Conservation (phyloP, 1,140 invertebrate genomes). For the Lamellibrachia luymesi region DNA sequence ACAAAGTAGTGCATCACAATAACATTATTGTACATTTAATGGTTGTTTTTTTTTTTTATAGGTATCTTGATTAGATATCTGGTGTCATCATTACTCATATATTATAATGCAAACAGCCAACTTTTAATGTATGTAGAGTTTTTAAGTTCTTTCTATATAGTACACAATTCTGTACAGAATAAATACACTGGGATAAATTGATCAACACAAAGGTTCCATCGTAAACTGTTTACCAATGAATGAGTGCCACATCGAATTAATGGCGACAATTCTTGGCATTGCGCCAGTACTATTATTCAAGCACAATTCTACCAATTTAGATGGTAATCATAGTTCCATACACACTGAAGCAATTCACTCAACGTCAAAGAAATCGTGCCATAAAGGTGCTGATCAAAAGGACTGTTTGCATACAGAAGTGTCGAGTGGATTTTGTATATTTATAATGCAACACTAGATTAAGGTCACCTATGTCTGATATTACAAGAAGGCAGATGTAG, state of each 20-base stretch:
- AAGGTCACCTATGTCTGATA: not conserved
- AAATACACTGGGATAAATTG: not conserved
- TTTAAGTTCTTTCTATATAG: not conserved
- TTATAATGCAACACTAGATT: not conserved
- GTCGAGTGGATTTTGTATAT: not conserved
- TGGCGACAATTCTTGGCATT: not conserved
- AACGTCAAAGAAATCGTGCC: not conserved
- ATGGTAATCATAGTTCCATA: not conserved
- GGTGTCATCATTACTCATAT: not conserved
- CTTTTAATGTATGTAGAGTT: not conserved
- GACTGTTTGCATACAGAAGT: not conserved
- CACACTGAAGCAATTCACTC: not conserved
- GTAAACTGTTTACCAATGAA: not conserved
- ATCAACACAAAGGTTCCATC: not conserved
- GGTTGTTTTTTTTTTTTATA: too few species aligned
- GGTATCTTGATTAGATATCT: not conserved
- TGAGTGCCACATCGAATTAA: not conserved
- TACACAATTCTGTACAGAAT: not conserved
- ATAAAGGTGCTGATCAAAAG: not conserved
- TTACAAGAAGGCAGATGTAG: not conserved
- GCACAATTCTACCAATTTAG: not conserved
- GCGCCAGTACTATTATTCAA: not conserved
- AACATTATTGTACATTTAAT: too few species aligned
- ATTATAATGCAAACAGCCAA: not conserved
- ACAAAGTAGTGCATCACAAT: too few species aligned